Evolutionary conservation across 2,888 invertebrate species (phyloP).

Genomic region (Gisinianus flammeolus): DNA sequence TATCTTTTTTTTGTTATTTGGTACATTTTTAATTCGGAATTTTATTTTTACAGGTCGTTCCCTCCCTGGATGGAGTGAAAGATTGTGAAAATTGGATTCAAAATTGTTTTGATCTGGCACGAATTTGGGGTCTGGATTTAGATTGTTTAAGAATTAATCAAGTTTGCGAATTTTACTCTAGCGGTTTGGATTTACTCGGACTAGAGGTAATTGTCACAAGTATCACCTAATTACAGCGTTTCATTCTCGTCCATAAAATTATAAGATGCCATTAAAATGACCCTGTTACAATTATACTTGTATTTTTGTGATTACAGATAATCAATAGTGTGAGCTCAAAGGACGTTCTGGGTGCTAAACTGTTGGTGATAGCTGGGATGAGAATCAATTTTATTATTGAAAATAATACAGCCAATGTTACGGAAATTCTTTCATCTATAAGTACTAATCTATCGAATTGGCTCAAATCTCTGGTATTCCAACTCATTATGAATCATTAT

Average conservation of each 20-base stretch:
- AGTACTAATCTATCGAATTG: constrained; percentile 79
- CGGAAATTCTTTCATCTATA: constrained; percentile 75
- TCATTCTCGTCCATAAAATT: background rate
- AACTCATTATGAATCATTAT: background rate
- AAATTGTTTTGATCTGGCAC: constrained; percentile 73
- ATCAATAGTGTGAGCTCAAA: constrained; percentile 72
- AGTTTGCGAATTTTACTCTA: constrained; percentile 70
- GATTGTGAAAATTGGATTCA: constrained; percentile 72
- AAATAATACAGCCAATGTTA: constrained; percentile 64
- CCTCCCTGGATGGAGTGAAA: constrained; percentile 61
- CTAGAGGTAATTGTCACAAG: constrained; percentile 63
- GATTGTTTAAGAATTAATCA: constrained; percentile 79
- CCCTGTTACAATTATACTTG: constrained; percentile 59
- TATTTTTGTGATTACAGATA: constrained; percentile 62
- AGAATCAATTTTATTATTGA: constrained; percentile 73
- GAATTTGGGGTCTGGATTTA: constrained; percentile 77
- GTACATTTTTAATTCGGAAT: background rate
- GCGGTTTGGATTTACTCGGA: constrained; percentile 68
- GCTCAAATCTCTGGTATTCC: constrained; percentile 69
- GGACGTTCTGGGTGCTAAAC: constrained; percentile 72
- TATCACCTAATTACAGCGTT: background rate
- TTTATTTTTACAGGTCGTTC: constrained; percentile 43
- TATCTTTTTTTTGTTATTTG: background rate
- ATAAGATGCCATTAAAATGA: background rate
- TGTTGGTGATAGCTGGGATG: constrained; percentile 81